Evolutionary conservation across 2,113 vertebrate genomes (phyloP), one percentile per base, ranked within the genome.

Genomic region (Microtus pennsylvanicus): DNA sequence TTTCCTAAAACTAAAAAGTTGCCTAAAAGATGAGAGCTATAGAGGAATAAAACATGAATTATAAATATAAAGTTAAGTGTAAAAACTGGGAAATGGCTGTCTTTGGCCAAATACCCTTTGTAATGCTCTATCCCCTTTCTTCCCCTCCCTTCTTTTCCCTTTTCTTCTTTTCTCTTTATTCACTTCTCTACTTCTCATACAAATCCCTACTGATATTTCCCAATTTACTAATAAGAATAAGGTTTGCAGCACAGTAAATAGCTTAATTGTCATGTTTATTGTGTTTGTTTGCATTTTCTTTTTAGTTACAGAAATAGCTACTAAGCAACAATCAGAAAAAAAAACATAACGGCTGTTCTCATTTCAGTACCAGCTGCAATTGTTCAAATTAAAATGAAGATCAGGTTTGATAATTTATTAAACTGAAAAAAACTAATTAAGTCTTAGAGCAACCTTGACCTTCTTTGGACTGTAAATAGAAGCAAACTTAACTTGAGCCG

Each of bases 1-100:
- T 72, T 85, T 91, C 5, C 35, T 91, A 91, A 94, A 94, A 93
- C 76, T 87, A 7, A 42, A 55, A 22, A 19, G 50, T 24, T 69
- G n/a, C 10, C n/a, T 58, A 81, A 87, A 92, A 22, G 19, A 72
- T 89, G 11, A 38, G 21, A 52, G 72, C 26, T 65, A 26, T 58
- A 45, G 28, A 38, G 24, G 3, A 52, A 86, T 1, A 13, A 65
- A 55, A 58, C 58, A 42, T 14, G 13, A 63, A 63, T 63, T 28
- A 10, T 63, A 63, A 83, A 4, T 30, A 63, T 26, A 38, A 11
- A 61, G 10, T 16, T 63, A 89, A 94, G 58, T 26, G 7, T 47
- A 65, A 78, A 50, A 85, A 89, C 5, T 42, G 19, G 81, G 12
- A 42, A 63, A 19, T 3, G 42, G 12, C 24, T 7, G 7, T 83